phyloP scores from a whole-genome alignment of 1,140 invertebrate genomes.

The Danaus plexippus region DNA sequence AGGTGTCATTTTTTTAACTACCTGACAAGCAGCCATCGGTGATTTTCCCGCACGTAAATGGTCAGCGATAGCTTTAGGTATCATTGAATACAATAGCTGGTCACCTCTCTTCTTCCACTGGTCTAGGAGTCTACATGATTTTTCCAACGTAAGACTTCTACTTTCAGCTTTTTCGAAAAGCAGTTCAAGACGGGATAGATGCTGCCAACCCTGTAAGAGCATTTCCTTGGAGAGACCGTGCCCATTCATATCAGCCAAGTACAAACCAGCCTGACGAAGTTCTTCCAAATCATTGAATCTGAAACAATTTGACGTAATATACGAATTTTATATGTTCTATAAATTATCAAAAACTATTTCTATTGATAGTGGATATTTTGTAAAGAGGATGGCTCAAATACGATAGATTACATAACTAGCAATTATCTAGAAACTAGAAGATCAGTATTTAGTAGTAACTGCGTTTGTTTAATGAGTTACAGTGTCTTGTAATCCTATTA shows the following conservation, averaged over 20 bases:
- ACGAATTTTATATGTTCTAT: no score
- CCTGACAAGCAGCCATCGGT: slow-evolving; percentile 83
- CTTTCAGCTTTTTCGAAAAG: slow-evolving; percentile 86
- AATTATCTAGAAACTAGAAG: no score
- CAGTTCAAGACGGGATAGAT: slow-evolving; percentile 86
- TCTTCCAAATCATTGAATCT: slow-evolving; percentile 90
- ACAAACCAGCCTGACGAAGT: slow-evolving; percentile 83
- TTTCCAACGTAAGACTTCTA: slow-evolving; percentile 80
- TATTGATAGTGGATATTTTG: no score
- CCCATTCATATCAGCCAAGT: slow-evolving; percentile 88
- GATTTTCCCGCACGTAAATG: slow-evolving; percentile 76
- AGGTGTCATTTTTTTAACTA: slow-evolving; percentile 8
- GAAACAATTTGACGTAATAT: slow-evolving; percentile 33
- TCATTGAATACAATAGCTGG: slow-evolving; percentile 93
- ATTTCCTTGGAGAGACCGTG: slow-evolving; percentile 89
- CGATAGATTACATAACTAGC: no score
- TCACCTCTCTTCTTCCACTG: slow-evolving; percentile 90
- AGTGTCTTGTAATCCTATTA: no score
- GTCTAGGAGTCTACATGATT: slow-evolving; percentile 80
- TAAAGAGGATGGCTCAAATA: no score
- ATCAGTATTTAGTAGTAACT: no score
- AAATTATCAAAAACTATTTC: no score
- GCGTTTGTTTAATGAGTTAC: no score
- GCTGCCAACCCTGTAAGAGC: slow-evolving; percentile 89
- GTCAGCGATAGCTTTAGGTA: slow-evolving; percentile 78